Percentiles rank a stretch among this genome's conserved stretches.
Conservation (phyloP, 1,140 invertebrate species). For the Cydia strobilella region DNA sequence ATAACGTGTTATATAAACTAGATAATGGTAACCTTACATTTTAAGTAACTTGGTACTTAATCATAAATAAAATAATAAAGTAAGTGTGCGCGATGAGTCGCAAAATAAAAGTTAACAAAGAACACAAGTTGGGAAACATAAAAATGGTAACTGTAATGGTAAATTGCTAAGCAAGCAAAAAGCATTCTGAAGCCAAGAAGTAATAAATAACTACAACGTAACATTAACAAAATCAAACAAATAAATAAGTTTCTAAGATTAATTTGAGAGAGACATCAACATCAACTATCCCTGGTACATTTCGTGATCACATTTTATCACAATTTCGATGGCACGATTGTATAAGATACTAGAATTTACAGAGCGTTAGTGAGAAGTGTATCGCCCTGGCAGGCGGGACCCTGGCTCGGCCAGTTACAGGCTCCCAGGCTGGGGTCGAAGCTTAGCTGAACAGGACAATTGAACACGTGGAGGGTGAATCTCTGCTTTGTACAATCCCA, state of each 20-base stretch:
- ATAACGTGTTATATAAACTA: conserved; percentile 66
- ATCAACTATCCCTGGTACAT: conserved; percentile 39
- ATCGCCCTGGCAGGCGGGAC: conserved; percentile 87
- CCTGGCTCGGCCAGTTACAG: conserved; percentile 91
- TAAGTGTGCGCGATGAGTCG: neutral
- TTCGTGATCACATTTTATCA: conserved; percentile 69
- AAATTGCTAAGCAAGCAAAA: conserved; percentile 59
- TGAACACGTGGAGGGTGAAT: conserved; percentile 89
- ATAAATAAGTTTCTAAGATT: conserved; percentile 73
- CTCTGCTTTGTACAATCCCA: conserved; percentile 90
- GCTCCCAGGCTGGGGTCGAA: conserved; percentile 88
- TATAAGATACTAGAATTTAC: conserved; percentile 52
- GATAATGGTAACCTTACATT: conserved; percentile 69
- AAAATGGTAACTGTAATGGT: neutral
- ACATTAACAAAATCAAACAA: conserved; percentile 74
- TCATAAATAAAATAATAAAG: conserved; percentile 9
- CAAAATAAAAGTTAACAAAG: conserved; percentile 18
- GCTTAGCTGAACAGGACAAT: conserved; percentile 90
- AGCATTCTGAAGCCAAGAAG: conserved; percentile 47
- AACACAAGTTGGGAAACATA: neutral
- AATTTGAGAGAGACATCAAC: conserved; percentile 44
- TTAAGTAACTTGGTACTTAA: conserved; percentile 26
- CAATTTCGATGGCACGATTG: conserved; percentile 73
- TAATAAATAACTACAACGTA: conserved; percentile 76
- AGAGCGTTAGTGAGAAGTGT: conserved; percentile 83